Evolutionary conservation across 2,797 vertebrate genomes (phyloP).

Genomic region (Halcyon smyrnensis): DNA sequence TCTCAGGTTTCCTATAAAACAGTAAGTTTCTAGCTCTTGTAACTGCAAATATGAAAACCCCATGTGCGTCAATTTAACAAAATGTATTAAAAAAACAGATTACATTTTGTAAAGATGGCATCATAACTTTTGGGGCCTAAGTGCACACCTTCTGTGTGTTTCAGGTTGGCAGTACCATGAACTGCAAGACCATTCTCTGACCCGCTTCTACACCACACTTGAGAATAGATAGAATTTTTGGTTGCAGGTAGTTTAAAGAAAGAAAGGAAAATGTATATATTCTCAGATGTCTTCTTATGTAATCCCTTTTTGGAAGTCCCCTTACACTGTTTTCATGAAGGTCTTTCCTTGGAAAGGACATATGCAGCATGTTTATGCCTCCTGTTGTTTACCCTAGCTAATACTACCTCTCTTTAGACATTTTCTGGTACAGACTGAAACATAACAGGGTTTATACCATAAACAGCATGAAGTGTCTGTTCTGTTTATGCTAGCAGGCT

Average conservation of each 20-base stretch:
- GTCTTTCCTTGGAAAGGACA: not conserved
- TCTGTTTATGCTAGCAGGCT: not conserved
- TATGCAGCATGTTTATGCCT: not conserved
- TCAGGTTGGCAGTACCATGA: not conserved
- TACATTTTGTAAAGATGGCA: not conserved
- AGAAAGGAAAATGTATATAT: not conserved
- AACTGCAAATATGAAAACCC: not conserved
- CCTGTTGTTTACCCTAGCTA: not conserved
- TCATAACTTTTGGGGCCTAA: not conserved
- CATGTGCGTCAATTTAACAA: not conserved
- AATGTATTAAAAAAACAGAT: not conserved
- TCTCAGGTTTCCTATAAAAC: not conserved
- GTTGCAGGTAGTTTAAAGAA: not conserved
- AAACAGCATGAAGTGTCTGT: constrained; percentile 1
- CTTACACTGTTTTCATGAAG: not conserved
- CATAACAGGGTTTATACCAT: not conserved
- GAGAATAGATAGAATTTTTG: not conserved
- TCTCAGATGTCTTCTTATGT: not conserved
- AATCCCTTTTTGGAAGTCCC: not conserved
- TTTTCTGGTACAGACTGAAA: constrained; percentile 5
- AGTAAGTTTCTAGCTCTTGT: not conserved
- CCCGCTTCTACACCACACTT: not conserved
- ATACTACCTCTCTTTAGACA: not conserved
- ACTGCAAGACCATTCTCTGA: not conserved
- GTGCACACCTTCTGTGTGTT: accelerated